A percentile compares a stretch with the other conserved stretches of the same genome.
Conservation (phyloP, 1,140 invertebrate genomes). For the Bombus balteatus region DNA sequence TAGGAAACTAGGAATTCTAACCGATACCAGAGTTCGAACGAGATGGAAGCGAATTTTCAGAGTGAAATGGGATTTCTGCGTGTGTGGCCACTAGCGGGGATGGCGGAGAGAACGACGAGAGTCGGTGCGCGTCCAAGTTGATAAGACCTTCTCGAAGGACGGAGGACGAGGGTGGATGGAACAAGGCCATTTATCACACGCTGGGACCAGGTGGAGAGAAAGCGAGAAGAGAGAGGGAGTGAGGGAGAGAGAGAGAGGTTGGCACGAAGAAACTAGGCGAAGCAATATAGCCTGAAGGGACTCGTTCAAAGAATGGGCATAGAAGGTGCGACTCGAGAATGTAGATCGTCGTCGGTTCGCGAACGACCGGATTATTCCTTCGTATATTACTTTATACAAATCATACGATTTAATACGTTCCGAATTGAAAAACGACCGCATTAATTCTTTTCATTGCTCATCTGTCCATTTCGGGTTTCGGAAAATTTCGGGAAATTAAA, state of each 20-base stretch:
- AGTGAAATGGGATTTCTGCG: conserved; percentile 23
- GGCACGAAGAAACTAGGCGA: conserved; percentile 52
- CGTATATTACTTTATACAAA: conserved; percentile 42
- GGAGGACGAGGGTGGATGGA: conserved; percentile 70
- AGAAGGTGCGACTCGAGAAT: conserved; percentile 48
- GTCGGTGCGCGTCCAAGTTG: conserved; percentile 70
- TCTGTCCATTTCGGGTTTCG: not conserved
- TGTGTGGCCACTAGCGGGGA: conserved; percentile 36
- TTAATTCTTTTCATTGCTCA: conserved; percentile 1
- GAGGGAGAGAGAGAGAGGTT: conserved; percentile 34
- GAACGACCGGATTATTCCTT: conserved; percentile 41
- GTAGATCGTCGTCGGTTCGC: conserved; percentile 38
- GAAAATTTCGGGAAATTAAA: conserved; percentile 6
- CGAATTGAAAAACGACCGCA: conserved; percentile 14
- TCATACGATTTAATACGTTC: conserved; percentile 19
- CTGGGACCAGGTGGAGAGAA: conserved; percentile 68
- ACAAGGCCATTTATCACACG: conserved; percentile 77
- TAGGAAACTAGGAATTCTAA: conserved; percentile 42
- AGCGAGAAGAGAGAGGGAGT: conserved; percentile 46
- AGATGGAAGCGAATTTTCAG: conserved; percentile 44
- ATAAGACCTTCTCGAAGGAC: conserved; percentile 74
- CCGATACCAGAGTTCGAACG: conserved; percentile 48
- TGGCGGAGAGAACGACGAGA: conserved; percentile 53
- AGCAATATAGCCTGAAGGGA: conserved; percentile 65
- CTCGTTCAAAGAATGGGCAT: conserved; percentile 45